Evolutionary conservation across 1,140 invertebrate genomes (phyloP).

Genomic region (Periplaneta americana): DNA sequence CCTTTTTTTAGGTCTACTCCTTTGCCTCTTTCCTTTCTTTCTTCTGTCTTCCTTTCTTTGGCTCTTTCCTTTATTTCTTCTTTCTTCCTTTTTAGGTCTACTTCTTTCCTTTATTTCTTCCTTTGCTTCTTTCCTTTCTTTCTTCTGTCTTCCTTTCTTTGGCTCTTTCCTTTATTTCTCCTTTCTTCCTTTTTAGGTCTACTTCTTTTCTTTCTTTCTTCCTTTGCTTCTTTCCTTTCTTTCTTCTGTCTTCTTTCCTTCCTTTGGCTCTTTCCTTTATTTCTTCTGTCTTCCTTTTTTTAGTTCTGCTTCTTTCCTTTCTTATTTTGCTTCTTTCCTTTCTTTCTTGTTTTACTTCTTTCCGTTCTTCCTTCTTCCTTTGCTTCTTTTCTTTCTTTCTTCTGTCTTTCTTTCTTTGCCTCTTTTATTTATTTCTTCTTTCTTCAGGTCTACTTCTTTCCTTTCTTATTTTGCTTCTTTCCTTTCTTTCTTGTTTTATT

Average conservation of each 20-base stretch:
- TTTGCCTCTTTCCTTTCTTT: background rate
- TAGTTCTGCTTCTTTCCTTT: background rate
- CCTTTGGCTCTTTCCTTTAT: background rate
- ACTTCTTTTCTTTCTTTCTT: slow-evolving; percentile 2
- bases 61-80: background rate
- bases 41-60: background rate
- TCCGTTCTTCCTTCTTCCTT: background rate
- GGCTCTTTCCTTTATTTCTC: background rate
- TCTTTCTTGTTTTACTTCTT: too few species aligned
- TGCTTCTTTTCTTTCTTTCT: background rate
- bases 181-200: background rate
- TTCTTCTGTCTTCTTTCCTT: background rate
- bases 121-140: background rate
- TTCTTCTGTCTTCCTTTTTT: background rate
- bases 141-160: background rate
- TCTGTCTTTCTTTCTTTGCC: slow-evolving; percentile 1
- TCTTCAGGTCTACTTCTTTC: background rate
- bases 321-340: background rate
- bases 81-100: background rate
- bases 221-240: background rate
- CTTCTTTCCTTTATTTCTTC: background rate
- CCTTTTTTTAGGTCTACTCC: background rate
- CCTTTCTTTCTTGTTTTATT: background rate
- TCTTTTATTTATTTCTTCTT: background rate
- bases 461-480: slow-evolving; percentile 1